Base-by-base conservation (phyloP, 2,113 vertebrate genomes). In the Spea multiplicata region DNA sequence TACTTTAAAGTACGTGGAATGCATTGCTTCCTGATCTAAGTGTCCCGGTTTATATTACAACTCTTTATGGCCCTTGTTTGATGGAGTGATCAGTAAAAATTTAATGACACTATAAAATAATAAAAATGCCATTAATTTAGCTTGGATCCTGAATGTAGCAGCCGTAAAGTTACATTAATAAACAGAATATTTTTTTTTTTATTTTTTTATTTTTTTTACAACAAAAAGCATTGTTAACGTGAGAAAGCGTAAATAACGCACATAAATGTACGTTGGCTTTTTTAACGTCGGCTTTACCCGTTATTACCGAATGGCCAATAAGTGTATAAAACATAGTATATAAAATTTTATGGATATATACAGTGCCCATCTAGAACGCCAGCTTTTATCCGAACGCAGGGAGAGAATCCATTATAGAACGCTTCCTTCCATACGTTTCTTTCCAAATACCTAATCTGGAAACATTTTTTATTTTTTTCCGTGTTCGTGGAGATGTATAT, bases 91-190 rank as follows among this genome's bases (percentile, higher is more conserved):
- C 95, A 96, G 95, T 98, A 97, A 97, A 98, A 98, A 96, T 97
- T 97, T 98, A 96, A 99, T 96, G 96, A 97, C 91, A 95, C 95
- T 94, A 97, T 98, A 98, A 97, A 97, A 97, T 96, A 96, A 97
- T 97, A 96, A 97, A 99, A 97, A 95, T 94, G 95, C 91, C 94
- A 95, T 97, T 97, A 97, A 98, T 98, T 99, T 96, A 95, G 96
- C 93, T 93, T 92, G 90, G 94, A 92, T 94, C 94, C 95, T 92
- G 91, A 92, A 95, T 94, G 95, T 92, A 91, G 91, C 86, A 85
- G 92, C 91, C 94, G 94, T 96, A 96, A 97, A 96, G 93, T 92
- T 91, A 92, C 93, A 95, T 95, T 96, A 95, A 95, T 96, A 96
- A 94, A 92, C 95, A 92, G 94, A 95, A 94, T 93, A 92, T 94